These are phyloP conservation scores for Armadillidium nasatum DNA, from an alignment of 1,140 invertebrate species.

Conservation along the genomic window DNA sequence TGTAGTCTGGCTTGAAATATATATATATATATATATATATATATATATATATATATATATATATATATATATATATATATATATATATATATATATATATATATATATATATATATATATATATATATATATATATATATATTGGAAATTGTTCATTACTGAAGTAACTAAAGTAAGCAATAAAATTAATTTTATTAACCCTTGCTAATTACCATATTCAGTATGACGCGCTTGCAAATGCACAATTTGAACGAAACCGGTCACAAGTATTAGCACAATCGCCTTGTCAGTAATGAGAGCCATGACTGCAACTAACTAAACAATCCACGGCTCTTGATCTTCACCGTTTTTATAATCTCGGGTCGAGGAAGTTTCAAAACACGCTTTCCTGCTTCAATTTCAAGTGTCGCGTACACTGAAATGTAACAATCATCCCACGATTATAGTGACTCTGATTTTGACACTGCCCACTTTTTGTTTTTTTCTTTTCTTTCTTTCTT, in stretches of 20 bases:
- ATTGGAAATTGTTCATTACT: neutral
- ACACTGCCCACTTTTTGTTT: too few relatives aligned
- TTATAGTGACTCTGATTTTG: too few relatives aligned
- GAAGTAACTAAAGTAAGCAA: too few relatives aligned
- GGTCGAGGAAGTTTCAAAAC: neutral
- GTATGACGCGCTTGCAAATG: neutral
- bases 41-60: too few relatives aligned
- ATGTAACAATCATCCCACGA: too few relatives aligned
- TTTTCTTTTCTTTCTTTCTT: too few relatives aligned
- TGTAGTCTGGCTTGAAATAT: too few relatives aligned
- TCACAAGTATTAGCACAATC: neutral
- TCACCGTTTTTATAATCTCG: neutral
- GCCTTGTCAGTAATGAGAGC: neutral
- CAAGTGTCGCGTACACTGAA: neutral
- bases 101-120: conserved; percentile 13
- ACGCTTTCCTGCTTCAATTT: neutral
- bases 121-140: neutral
- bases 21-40: too few relatives aligned
- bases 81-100: neutral
- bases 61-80: too few relatives aligned
- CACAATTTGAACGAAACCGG: neutral
- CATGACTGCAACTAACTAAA: neutral
- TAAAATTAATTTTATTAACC: too few relatives aligned
- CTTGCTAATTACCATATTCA: neutral
- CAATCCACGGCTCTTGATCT: neutral